Conservation (phyloP, 2,888 invertebrate genomes). For the Chloroclystis v-ata region DNA sequence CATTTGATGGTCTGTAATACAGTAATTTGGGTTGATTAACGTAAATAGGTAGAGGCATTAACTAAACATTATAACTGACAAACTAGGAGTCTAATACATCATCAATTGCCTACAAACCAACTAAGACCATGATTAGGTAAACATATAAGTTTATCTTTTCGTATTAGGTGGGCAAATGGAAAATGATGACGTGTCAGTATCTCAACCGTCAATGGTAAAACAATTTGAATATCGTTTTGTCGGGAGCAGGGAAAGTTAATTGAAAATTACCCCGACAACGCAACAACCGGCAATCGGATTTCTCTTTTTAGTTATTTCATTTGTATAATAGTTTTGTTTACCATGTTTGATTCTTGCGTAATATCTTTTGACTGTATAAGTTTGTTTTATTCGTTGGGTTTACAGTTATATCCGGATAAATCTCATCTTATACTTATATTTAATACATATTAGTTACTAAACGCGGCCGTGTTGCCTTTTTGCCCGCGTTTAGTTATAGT, state of each 20-base stretch:
- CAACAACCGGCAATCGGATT: conserved; percentile 36
- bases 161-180: conserved; percentile 25
- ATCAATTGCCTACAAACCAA: conserved; percentile 1
- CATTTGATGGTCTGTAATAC: conserved; percentile 32
- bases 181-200: conserved; percentile 25
- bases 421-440: too few species aligned
- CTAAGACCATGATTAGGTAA: conserved; percentile 1
- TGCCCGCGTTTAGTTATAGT: too few species aligned
- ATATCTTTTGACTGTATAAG: conserved; percentile 1
- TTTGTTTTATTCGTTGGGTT: not conserved
- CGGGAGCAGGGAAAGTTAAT: conserved; percentile 46
- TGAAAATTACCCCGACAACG: conserved; percentile 38
- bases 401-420: not conserved
- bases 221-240: conserved; percentile 39
- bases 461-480: too few species aligned
- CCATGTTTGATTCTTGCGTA: conserved; percentile 6
- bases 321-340: conserved; percentile 6
- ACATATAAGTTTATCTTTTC: conserved; percentile 30
- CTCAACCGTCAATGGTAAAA: conserved; percentile 34
- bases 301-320: conserved; percentile 31
- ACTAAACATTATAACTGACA: too few species aligned
- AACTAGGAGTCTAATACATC: not conserved
- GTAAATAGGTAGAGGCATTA: conserved; percentile 14
- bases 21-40: not conserved
- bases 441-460: too few species aligned